Conservation (phyloP, 2,888 invertebrate genomes). For the Tetheella fluctuosa region DNA sequence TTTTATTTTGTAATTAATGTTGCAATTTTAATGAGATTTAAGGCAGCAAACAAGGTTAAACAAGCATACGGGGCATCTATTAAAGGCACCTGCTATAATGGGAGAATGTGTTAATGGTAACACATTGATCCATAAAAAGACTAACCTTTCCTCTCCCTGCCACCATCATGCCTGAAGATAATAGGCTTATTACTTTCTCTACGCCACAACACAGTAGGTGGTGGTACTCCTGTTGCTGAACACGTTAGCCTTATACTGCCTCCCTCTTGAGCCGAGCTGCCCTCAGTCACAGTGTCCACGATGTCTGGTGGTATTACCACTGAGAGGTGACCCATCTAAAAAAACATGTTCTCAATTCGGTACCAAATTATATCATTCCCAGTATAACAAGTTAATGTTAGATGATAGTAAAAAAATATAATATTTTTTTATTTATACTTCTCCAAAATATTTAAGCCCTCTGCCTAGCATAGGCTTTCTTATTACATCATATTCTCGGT, state of each 20-base stretch:
- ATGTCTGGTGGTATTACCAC: slow-evolving; percentile 96
- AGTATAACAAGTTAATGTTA: too few species aligned
- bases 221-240: slow-evolving; percentile 91
- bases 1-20: too few species aligned
- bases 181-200: slow-evolving; percentile 91
- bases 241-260: slow-evolving; percentile 91
- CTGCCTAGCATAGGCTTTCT: too few species aligned
- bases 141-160: slow-evolving; percentile 89
- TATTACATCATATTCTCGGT: too few species aligned
- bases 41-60: too few species aligned
- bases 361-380: background rate
- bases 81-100: too few species aligned
- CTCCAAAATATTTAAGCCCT: too few species aligned
- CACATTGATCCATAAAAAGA: slow-evolving; percentile 6
- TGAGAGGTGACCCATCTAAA: slow-evolving; percentile 92
- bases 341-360: slow-evolving; percentile 16
- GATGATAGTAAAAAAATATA: too few species aligned
- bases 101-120: too few species aligned
- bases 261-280: slow-evolving; percentile 91
- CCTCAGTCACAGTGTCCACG: slow-evolving; percentile 89
- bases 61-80: too few species aligned
- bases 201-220: slow-evolving; percentile 91
- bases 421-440: too few species aligned
- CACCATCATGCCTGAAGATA: slow-evolving; percentile 88
- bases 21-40: too few species aligned